Percentiles rank a stretch among this genome's conserved stretches.
Conservation (phyloP, 2,888 invertebrate genomes). For the Augiades crinisus region DNA sequence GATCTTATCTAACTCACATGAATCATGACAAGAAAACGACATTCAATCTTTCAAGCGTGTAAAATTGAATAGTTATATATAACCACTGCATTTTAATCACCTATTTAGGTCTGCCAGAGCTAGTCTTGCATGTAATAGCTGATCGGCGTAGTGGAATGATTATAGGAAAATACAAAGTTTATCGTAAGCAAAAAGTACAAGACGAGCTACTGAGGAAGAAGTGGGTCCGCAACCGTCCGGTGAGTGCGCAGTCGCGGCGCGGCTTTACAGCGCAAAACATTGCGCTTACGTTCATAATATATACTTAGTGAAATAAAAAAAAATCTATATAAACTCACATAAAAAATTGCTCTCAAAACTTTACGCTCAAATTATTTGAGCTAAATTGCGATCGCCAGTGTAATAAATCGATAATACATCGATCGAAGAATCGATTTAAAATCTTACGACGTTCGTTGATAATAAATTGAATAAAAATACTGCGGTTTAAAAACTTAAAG, state of each 20-base stretch:
- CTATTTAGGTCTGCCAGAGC: not conserved
- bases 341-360: not conserved
- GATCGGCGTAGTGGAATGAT: slow-evolving; percentile 26
- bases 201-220: slow-evolving; percentile 43
- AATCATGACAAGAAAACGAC: too few relatives aligned
- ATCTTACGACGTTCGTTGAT: not conserved
- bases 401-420: not conserved
- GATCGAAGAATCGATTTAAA: not conserved
- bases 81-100: not conserved
- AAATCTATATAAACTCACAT: not conserved
- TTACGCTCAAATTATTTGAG: too few relatives aligned
- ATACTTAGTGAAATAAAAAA: not conserved
- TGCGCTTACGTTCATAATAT: slow-evolving; percentile 42
- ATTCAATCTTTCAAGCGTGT: too few relatives aligned
- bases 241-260: slow-evolving; percentile 49
- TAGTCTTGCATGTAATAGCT: slow-evolving; percentile 28
- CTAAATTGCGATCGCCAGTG: too few relatives aligned
- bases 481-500: too few relatives aligned
- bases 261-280: slow-evolving; percentile 48
- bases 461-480: too few relatives aligned
- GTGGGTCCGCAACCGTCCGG: slow-evolving; percentile 32
- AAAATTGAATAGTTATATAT: too few relatives aligned
- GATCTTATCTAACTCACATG: too few relatives aligned
- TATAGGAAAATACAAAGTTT: slow-evolving; percentile 28
- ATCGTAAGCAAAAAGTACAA: slow-evolving; percentile 38